Percentiles rank a stretch among this genome's conserved stretches.
phyloP scores from a whole-genome alignment of 1,140 invertebrate genomes.

The Propsilocerus akamusi region DNA sequence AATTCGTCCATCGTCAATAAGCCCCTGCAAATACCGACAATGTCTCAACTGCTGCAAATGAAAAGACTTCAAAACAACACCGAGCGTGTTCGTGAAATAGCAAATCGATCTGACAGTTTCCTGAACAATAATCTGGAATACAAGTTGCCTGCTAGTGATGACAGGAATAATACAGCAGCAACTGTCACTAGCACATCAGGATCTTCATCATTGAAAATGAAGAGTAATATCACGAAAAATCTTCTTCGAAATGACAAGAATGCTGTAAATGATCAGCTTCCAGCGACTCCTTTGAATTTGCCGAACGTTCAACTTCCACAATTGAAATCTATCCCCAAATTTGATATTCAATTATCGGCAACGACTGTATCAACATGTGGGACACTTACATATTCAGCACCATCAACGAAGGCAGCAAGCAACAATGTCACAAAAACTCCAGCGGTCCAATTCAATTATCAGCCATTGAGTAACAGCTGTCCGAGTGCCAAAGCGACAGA shows the following conservation, averaged over 20 bases:
- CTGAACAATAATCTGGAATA: conserved; percentile 17
- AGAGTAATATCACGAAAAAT: neutral
- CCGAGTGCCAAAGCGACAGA: neutral
- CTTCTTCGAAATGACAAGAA: conserved; percentile 13
- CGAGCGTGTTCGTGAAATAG: conserved; percentile 36
- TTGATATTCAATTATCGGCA: conserved; percentile 29
- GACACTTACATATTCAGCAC: conserved; percentile 7
- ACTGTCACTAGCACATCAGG: neutral
- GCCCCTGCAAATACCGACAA: conserved; percentile 33
- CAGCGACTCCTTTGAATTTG: conserved; percentile 29
- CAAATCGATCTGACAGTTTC: conserved; percentile 28
- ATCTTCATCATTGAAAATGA: neutral
- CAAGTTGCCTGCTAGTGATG: conserved; percentile 13
- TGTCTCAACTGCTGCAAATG: conserved; percentile 34
- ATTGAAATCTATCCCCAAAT: conserved; percentile 33
- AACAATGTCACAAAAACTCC: too few species aligned
- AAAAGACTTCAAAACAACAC: conserved; percentile 42
- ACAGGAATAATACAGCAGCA: neutral
- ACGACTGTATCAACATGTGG: neutral
- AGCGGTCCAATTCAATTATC: neutral
- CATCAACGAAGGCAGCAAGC: neutral
- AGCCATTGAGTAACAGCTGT: neutral
- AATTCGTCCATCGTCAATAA: conserved; percentile 17
- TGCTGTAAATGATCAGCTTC: conserved; percentile 22
- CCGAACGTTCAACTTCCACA: conserved; percentile 38